A percentile compares a stretch with the other conserved stretches of the same genome.
Evolutionary conservation across 2,888 invertebrate genomes (phyloP).

Genomic region (Alentia gelatinosa): DNA sequence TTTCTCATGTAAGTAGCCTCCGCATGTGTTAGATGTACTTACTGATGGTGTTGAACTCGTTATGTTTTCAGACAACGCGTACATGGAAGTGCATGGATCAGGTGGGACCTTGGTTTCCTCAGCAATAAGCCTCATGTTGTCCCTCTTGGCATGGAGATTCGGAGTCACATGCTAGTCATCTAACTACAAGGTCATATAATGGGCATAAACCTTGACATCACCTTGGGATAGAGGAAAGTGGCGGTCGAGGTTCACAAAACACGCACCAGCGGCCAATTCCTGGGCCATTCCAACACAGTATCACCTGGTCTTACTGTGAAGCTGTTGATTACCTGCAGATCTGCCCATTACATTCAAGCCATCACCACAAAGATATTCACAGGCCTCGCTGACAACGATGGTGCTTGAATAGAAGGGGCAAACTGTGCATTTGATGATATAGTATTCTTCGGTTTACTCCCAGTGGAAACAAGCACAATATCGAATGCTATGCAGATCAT

Average conservation of each 20-base stretch:
- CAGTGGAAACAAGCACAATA: background rate
- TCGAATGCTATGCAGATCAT: background rate
- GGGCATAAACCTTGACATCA: slow-evolving; percentile 19
- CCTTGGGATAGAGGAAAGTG: background rate
- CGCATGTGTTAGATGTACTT: no score
- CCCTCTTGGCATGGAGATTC: background rate
- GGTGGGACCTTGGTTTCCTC: no score
- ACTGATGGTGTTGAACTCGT: no score
- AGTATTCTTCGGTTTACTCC: background rate
- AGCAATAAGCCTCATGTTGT: background rate
- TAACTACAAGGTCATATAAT: background rate
- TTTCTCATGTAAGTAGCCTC: no score
- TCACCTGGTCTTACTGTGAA: slow-evolving; percentile 6
- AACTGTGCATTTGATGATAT: background rate
- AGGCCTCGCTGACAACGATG: background rate
- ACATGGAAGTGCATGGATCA: no score
- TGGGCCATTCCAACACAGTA: background rate
- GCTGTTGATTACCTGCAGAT: slow-evolving; percentile 29
- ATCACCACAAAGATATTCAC: background rate
- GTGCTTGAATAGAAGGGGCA: background rate
- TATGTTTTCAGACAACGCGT: no score
- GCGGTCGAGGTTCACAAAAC: background rate
- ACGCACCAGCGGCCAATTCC: background rate
- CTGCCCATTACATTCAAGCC: background rate
- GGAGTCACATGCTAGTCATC: background rate